Percentiles rank a stretch among this genome's conserved stretches.
These are phyloP conservation scores for Limnephilus lunatus DNA, from an alignment of 2,888 invertebrate species.

Conservation along the genomic window DNA sequence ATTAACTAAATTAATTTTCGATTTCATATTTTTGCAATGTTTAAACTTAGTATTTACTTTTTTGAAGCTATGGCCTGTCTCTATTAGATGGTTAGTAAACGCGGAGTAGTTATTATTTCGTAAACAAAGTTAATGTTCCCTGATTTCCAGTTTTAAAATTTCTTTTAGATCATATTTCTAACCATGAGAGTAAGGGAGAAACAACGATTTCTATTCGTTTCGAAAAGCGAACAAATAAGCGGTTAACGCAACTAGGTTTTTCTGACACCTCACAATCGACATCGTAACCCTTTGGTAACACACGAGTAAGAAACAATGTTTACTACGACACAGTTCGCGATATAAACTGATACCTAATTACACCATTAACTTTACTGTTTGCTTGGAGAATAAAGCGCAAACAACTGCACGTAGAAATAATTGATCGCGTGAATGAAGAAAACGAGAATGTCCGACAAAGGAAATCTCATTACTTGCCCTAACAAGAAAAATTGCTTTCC, in stretches of 20 bases:
- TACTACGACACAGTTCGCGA: background rate
- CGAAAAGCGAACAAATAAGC: no score
- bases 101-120: no score
- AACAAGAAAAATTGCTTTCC: background rate
- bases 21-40: no score
- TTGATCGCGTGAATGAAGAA: conserved; percentile 32
- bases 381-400: background rate
- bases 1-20: no score
- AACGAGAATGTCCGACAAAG: background rate
- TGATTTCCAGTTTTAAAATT: no score
- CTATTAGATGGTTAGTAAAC: no score
- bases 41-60: no score
- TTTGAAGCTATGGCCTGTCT: no score
- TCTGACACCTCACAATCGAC: background rate
- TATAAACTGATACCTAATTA: background rate
- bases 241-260: background rate
- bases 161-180: no score
- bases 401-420: conserved; percentile 17
- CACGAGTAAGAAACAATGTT: conserved; percentile 2
- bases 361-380: background rate
- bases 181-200: no score
- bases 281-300: background rate
- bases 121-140: no score
- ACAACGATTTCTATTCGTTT: no score
- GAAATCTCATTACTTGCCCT: conserved; percentile 4